These are phyloP conservation scores for Irena cyanogastra DNA, from an alignment of 2,113 vertebrate species.

Conservation along the genomic window DNA sequence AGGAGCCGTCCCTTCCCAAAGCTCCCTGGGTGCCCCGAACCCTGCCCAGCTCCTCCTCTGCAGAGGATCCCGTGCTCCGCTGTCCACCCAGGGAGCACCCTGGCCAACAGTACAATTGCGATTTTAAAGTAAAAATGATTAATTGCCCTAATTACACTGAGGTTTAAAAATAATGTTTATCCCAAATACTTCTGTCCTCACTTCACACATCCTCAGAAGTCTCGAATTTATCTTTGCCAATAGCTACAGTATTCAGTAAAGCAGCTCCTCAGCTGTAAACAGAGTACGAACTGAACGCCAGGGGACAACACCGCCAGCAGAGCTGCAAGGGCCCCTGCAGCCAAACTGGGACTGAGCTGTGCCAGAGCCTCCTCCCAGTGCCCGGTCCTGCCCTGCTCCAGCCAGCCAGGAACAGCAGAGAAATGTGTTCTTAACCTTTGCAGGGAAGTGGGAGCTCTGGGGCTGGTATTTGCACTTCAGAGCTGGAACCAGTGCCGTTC, in stretches of 20 bases:
- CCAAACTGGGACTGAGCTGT: background rate
- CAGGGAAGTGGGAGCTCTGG: background rate
- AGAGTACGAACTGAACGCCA: background rate
- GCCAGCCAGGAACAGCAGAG: background rate
- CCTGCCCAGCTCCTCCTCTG: fast-evolving
- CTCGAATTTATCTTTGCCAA: background rate
- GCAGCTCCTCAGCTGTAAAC: background rate
- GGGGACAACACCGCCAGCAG: background rate
- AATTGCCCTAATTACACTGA: background rate
- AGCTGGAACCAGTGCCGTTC: background rate
- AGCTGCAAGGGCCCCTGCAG: background rate
- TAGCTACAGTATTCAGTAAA: background rate
- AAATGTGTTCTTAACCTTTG: background rate
- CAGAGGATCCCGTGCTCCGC: fast-evolving
- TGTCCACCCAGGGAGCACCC: background rate
- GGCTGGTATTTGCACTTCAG: background rate
- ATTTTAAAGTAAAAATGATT: background rate
- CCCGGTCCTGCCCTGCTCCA: background rate
- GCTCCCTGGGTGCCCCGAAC: fast-evolving
- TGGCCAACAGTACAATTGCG: background rate
- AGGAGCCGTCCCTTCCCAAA: background rate
- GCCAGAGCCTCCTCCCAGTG: background rate
- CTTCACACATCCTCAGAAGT: background rate
- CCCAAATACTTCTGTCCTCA: background rate
- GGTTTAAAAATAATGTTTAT: background rate